Evolutionary conservation across 2,888 invertebrate species (phyloP), one percentile per base, ranked within the genome.

Genomic region (Schizaphis graminum): DNA sequence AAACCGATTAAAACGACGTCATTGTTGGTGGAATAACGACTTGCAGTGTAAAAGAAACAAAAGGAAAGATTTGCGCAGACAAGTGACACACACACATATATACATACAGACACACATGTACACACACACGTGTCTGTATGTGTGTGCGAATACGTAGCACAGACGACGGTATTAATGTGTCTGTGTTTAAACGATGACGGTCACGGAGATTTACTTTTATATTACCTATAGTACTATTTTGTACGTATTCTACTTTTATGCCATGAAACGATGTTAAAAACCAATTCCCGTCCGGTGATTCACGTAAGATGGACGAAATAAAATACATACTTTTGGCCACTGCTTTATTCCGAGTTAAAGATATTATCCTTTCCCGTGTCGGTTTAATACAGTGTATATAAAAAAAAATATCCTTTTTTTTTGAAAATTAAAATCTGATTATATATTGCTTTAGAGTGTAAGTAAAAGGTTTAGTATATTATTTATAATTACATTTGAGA

Each of bases 151-250:
- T 10, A 61, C 57, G 11, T 28, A 28, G 11, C 61, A 61, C 61
- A 35, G 67, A n/a, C 5, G n/a, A 67, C n/a, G 16, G 67, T 67
- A 67, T 67, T 67, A 67, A 67, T 67, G 67, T 67, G 67, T 67
- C n/a, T n/a, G 16, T 67, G 67, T 67, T n/a, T n/a, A 67, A 67
- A 67, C 67, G 67, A 67, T 67, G 67, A 67, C 67, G 67, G 67
- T 67, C n/a, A 4, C 21, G n/a, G 67, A 67, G 67, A 67, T 67
- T 67, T 67, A 67, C 67, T 67, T 67, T 67, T 67, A 67, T 16
- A 35, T n/a, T 61, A 35, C 35, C 35, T 21, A 67, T 21, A 67
- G n/a, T 67, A 67, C 67, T 67, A 67, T 67, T 67, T 67, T n/a
- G n/a, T 67, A 35, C 67, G 67, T 1, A 67, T 67, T n/a, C 21